Evolutionary conservation across 2,888 invertebrate species (phyloP).

Genomic region (Tortricodes alternella): DNA sequence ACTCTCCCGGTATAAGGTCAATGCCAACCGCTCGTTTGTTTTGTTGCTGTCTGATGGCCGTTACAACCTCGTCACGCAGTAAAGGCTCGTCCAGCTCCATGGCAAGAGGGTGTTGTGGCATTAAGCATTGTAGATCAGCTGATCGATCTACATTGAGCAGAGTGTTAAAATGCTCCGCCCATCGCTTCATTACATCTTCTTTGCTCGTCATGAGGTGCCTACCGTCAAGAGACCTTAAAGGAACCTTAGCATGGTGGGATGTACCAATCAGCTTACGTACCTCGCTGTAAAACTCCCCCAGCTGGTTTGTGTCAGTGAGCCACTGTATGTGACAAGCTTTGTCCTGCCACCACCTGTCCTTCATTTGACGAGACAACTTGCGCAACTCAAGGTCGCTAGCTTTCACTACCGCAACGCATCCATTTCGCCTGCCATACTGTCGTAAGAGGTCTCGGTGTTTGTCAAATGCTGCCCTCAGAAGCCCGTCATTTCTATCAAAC

Average conservation of each 20-base stretch:
- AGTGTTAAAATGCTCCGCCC: slow-evolving; percentile 31
- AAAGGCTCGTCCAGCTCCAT: background rate
- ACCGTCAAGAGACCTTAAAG: slow-evolving; percentile 3
- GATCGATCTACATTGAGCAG: slow-evolving; percentile 31
- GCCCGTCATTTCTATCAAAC: no score
- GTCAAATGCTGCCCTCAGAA: no score
- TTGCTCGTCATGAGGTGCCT: slow-evolving; percentile 3
- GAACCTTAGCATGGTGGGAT: background rate
- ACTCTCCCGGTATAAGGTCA: background rate
- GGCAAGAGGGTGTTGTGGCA: background rate
- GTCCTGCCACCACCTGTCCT: slow-evolving; percentile 32
- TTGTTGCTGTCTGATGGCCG: background rate
- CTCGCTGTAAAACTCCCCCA: slow-evolving; percentile 27
- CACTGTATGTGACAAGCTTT: slow-evolving; percentile 25
- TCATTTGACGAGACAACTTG: no score
- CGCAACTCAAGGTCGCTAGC: no score
- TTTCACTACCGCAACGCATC: no score
- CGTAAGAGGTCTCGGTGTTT: no score
- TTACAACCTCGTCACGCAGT: background rate
- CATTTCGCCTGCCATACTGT: no score
- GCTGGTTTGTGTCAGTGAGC: slow-evolving; percentile 30
- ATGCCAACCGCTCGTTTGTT: background rate
- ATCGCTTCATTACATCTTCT: slow-evolving; percentile 24
- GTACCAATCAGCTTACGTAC: slow-evolving; percentile 17
- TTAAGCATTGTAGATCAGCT: slow-evolving; percentile 9